These are phyloP conservation scores for Biston betularia DNA, from an alignment of 2,888 invertebrate genomes.

Conservation along the genomic window DNA sequence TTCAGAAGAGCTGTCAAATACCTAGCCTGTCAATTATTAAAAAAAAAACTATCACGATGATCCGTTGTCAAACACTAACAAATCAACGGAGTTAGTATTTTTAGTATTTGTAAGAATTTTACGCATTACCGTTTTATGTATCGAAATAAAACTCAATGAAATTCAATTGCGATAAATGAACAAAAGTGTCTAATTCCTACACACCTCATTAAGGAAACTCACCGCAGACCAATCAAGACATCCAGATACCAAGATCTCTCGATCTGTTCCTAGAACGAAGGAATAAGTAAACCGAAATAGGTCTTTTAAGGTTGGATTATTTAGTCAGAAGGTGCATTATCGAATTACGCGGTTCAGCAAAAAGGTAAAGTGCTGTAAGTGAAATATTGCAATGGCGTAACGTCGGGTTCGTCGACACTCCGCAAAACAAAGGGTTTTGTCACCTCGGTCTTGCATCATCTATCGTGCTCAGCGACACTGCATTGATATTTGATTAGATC, in stretches of 20 bases:
- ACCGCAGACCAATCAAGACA: slow-evolving; percentile 28
- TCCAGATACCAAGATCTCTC: slow-evolving; percentile 33
- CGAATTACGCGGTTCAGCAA: slow-evolving; percentile 64
- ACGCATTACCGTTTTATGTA: background rate
- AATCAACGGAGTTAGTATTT: too few species aligned
- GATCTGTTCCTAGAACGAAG: slow-evolving; percentile 5
- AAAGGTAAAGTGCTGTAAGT: slow-evolving; percentile 61
- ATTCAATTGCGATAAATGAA: slow-evolving; percentile 25
- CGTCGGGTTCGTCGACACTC: slow-evolving; percentile 62
- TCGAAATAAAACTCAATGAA: slow-evolving; percentile 17
- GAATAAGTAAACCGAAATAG: slow-evolving; percentile 22
- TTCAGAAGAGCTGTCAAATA: too few species aligned
- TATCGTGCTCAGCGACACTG: slow-evolving; percentile 10
- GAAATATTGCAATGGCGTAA: slow-evolving; percentile 62
- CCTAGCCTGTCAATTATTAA: too few species aligned
- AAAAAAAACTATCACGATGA: too few species aligned
- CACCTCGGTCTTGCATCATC: slow-evolving; percentile 38
- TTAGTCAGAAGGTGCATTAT: slow-evolving; percentile 58
- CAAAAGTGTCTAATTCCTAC: slow-evolving; percentile 28
- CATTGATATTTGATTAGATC: slow-evolving; percentile 17
- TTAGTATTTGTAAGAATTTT: too few species aligned
- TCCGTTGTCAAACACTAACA: too few species aligned
- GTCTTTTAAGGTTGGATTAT: slow-evolving; percentile 50
- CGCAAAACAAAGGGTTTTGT: slow-evolving; percentile 57
- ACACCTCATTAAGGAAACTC: slow-evolving; percentile 40